These are phyloP conservation scores for Mercenaria mercenaria DNA, from an alignment of 1,140 invertebrate species.

Conservation along the genomic window DNA sequence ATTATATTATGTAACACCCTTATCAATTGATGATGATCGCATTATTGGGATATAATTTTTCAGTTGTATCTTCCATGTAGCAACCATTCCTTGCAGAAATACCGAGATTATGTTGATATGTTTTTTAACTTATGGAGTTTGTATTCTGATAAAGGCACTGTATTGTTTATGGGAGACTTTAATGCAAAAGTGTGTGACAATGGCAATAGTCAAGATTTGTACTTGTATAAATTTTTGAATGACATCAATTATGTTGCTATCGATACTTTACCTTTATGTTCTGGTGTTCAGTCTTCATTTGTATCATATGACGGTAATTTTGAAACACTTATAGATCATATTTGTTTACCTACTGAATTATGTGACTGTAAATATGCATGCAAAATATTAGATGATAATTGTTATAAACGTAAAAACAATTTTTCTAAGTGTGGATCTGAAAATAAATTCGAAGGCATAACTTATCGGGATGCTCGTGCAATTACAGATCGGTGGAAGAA, in stretches of 20 bases:
- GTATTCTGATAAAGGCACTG: constrained; percentile 1
- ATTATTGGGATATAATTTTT: constrained; percentile 29
- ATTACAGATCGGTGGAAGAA: background rate
- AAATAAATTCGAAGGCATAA: background rate
- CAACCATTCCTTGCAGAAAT: background rate
- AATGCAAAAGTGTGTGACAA: background rate
- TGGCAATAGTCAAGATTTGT: too few relatives aligned
- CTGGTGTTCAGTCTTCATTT: background rate
- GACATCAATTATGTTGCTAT: too few relatives aligned
- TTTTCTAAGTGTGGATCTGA: background rate
- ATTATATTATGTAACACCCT: background rate
- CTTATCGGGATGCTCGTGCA: background rate
- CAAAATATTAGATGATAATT: constrained; percentile 43
- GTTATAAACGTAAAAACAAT: background rate
- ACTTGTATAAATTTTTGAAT: too few relatives aligned
- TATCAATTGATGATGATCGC: constrained; percentile 15
- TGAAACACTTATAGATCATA: constrained; percentile 16
- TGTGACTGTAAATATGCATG: background rate
- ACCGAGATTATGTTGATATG: constrained; percentile 12
- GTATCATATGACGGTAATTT: constrained; percentile 26
- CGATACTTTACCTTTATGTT: background rate
- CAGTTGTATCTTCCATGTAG: constrained; percentile 35
- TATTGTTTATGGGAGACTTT: constrained; percentile 4
- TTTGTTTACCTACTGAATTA: constrained; percentile 2
- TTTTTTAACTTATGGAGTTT: constrained; percentile 5